Base-by-base conservation (phyloP, 1,140 invertebrate genomes). In the Ips typographus region DNA sequence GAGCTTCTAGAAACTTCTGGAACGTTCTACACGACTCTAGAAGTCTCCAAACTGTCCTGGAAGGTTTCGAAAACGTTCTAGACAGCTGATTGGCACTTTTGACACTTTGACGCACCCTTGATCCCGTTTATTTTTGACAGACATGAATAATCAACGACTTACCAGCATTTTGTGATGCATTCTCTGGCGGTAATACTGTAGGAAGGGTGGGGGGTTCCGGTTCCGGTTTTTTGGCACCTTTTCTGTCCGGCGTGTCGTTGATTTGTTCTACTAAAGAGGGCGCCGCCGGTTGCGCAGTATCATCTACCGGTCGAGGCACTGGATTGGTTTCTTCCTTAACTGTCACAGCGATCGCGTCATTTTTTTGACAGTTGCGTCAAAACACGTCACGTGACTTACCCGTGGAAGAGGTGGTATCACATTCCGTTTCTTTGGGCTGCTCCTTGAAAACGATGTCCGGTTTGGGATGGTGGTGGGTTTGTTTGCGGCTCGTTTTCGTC, bases 401-500 rank as follows among this genome's bases (percentile, higher is more conserved):
- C 49, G 61, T 61, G 58, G 66, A 68, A 68, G 57, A 61, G 37
- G 4, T 51, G 5, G 1, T 68, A 61, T 60, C 49, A 61, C 66
- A 52, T 40, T 65, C 68, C 38, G 43, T 43, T 49, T 62, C 68
- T 59, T 58, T 64, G 38, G 49, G 43, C 47, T 70, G n/a, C 6
- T n/a, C 5, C 40, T 64, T 56, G 51, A 44, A 55, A 63, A n/a
- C 22, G 43, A 53, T 8, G 37, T 59, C 41, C 7, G 53, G 44
- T 42, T 60, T 68, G n/a, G 47, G 59, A 6, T 67, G 44, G 3
- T 43, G 71, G n/a, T 73, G 73, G n/a, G 70, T 68, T 52, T 70
- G 72, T 60, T 78, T 75, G 8, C 71, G 65, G 40, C 74, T 71
- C 7, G 40, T 40, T 67, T 80, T 80, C 4, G 72, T 73, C 2